A percentile compares a stretch with the other conserved stretches of the same genome.
Evolutionary conservation across 2,113 vertebrate species (phyloP).

Genomic region (Chroicocephalus ridibundus): DNA sequence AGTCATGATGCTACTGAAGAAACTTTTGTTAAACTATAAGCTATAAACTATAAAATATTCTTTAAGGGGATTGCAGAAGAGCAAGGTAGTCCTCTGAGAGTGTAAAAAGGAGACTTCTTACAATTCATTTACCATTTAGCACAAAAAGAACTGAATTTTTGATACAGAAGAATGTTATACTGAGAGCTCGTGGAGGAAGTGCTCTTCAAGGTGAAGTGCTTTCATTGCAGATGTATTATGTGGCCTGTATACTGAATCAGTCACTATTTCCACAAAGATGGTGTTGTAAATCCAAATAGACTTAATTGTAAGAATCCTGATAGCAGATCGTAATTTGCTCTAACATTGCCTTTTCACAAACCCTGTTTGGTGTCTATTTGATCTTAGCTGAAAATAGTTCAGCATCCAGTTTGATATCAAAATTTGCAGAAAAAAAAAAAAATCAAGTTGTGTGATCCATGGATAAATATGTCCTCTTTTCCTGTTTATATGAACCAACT

Average conservation of each 20-base stretch:
- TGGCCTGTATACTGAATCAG: neutral
- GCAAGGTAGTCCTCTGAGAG: neutral
- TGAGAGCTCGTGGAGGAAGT: neutral
- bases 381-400: neutral
- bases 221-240: neutral
- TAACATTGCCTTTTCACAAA: neutral
- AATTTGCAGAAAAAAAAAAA: neutral
- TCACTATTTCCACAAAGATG: neutral
- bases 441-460: neutral
- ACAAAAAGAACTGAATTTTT: neutral
- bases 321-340: neutral
- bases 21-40: neutral
- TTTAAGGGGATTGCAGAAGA: neutral
- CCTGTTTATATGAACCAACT: neutral
- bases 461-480: neutral
- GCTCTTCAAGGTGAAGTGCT: neutral
- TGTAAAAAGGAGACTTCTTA: neutral
- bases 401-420: neutral
- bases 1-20: neutral
- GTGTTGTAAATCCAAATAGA: neutral
- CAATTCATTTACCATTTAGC: neutral
- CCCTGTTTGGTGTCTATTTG: neutral
- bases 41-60: neutral
- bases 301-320: neutral
- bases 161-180: neutral